Percentiles rank a stretch among this genome's conserved stretches.
These are phyloP conservation scores for Drosophila ficusphila DNA, from an alignment of 1,140 invertebrate genomes.

Conservation along the genomic window DNA sequence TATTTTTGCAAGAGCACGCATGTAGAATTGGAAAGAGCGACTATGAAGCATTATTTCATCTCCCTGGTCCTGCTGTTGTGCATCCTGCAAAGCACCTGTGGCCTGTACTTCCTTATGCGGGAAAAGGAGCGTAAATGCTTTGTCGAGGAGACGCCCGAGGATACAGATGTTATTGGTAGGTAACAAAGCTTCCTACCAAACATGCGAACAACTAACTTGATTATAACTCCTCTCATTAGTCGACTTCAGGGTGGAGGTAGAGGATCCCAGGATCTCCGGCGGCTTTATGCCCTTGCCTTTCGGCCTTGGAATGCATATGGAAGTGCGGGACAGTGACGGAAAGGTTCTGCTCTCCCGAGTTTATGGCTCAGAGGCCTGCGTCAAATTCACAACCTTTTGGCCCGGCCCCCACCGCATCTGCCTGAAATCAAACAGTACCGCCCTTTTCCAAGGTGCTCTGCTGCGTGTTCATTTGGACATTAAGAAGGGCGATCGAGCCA, in stretches of 20 bases:
- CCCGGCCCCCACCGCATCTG: constrained; percentile 99
- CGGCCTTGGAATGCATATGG: constrained; percentile 99
- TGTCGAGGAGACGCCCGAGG: constrained; percentile 99
- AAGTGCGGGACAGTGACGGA: constrained; percentile 97
- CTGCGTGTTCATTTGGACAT: constrained; percentile 98
- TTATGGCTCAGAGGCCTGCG: constrained; percentile 96
- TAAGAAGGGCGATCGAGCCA: constrained; percentile 98
- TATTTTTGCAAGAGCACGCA: not conserved
- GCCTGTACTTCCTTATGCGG: constrained; percentile 98
- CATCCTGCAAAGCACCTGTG: constrained; percentile 53
- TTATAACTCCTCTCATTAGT: constrained; percentile 89
- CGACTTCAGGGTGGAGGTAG: constrained; percentile 98
- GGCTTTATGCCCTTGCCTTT: constrained; percentile 95
- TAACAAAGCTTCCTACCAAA: too few relatives aligned
- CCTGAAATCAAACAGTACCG: constrained; percentile 97
- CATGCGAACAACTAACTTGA: too few relatives aligned
- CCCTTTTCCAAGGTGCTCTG: constrained; percentile 97
- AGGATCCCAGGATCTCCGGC: constrained; percentile 94
- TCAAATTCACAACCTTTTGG: constrained; percentile 97
- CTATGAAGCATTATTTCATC: constrained; percentile 53
- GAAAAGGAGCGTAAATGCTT: constrained; percentile 99
- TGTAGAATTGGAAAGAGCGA: not conserved
- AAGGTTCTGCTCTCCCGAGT: constrained; percentile 95
- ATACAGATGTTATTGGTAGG: constrained; percentile 98
- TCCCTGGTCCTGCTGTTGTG: constrained; percentile 51